A percentile compares a stretch with the other conserved stretches of the same genome.
These are phyloP conservation scores for honey bee (Apis mellifera) DNA, from an alignment of 1,140 invertebrate genomes.

Conservation along the genomic window Amel_HAv3.1 CM009938.2:7944001-7944500, in stretches of 20 bases:
- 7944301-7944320: not conserved
- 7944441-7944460: too few relatives aligned
- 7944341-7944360: not conserved
- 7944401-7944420: not conserved
- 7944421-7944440: too few relatives aligned
- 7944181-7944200: conserved; percentile 18
- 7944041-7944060: not conserved
- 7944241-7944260: not conserved
- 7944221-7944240: conserved; percentile 25
- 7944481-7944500: too few relatives aligned
- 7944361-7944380: not conserved
- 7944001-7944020: not conserved
- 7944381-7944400: not conserved
- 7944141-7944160: not conserved
- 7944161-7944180: conserved; percentile 42
- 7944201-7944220: conserved; percentile 27
- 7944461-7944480: too few relatives aligned
- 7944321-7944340: not conserved
- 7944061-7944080: not conserved
- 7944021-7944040: not conserved
- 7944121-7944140: conserved; percentile 17
- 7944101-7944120: not conserved
- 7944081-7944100: not conserved
- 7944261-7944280: not conserved
- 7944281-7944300: conserved; percentile 17